Evolutionary conservation across 1,140 invertebrate genomes (phyloP).

Genomic region (Gerris buenoi): DNA sequence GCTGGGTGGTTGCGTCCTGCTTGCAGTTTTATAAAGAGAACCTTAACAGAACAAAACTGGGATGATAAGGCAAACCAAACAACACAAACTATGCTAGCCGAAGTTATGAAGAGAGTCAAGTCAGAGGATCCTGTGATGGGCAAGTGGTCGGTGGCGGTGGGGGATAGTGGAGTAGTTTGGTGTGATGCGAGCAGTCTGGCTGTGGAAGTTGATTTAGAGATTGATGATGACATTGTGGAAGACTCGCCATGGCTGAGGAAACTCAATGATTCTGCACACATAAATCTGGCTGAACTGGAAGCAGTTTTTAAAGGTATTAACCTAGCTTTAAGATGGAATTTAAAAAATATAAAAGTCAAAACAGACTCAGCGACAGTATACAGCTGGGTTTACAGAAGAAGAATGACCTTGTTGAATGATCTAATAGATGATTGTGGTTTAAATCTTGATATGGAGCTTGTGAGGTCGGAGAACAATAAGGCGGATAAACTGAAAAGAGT

Average conservation of each 20-base stretch:
- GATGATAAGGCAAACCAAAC: not conserved
- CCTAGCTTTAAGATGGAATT: not conserved
- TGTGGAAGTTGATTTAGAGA: not conserved
- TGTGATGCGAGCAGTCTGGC: not conserved
- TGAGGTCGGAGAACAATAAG: too few species aligned
- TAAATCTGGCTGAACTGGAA: not conserved
- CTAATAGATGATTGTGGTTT: too few species aligned
- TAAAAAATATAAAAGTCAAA: not conserved
- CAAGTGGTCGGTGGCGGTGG: not conserved
- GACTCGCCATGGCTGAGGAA: not conserved
- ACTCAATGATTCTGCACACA: not conserved
- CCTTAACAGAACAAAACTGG: slow-evolving; percentile 1
- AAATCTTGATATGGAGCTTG: too few species aligned
- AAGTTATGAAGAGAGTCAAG: slow-evolving; percentile 2
- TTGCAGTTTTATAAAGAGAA: slow-evolving; percentile 9
- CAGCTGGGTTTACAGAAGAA: too few species aligned
- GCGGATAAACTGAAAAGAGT: too few species aligned
- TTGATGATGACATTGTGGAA: not conserved
- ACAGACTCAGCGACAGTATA: not conserved
- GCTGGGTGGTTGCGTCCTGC: slow-evolving; percentile 5
- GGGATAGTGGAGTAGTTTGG: not conserved
- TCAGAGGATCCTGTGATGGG: not conserved
- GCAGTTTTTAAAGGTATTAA: not conserved
- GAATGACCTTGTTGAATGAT: too few species aligned
- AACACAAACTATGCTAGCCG: not conserved